Evolutionary conservation across 1,140 invertebrate species (phyloP), one percentile per base, ranked within the genome.

Genomic region (Achroia grisella): DNA sequence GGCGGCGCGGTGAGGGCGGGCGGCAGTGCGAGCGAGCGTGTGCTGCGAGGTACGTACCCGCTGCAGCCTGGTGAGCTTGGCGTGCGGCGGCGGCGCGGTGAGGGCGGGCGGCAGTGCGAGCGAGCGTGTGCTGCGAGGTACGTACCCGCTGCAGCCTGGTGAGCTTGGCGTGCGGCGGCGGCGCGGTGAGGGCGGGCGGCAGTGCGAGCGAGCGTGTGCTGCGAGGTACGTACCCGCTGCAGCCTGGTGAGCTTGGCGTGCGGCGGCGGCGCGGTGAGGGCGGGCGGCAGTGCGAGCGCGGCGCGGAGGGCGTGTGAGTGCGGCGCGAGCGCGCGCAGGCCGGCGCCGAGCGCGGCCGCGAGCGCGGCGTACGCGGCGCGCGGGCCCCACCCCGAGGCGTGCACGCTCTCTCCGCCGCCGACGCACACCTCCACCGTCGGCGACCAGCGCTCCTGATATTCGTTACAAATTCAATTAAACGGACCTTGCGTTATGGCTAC

Each of bases 321-420:
- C 48, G 67, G 69, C 40, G 73, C 63, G 32, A 81, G 68, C 41
- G 70, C 43, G 29, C 56, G 52, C 48, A 83, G 63, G 1, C 70
- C 79, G n/a, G 65, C 72, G 47, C 77, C 74, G 15, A 84, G 65
- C 32, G 62, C 54, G 0, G 44, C 64, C 5, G 72, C 78, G 48
- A 80, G 65, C 39, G 71, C 66, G 10, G 23, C 37, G 47, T 64
- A 67, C 11, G 56, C 46, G 5, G 47, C 62, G 44, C 68, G 67
- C 15, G 71, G 49, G n/a, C 52, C 53, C 78, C 82, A 86, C 17
- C 59, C 44, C 27, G 49, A 49, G 44, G 65, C 63, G 12, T 12
- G 10, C 31, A 79, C 54, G 4, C 55, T 42, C 54, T 83, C 80
- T 0, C 42, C 36, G 52, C 71, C 75, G 52, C 71, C 75, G 36